A percentile compares a stretch with the other conserved stretches of the same genome.
These are phyloP conservation scores for Brachypterus glaber DNA, from an alignment of 2,888 invertebrate genomes.

Conservation along the genomic window DNA sequence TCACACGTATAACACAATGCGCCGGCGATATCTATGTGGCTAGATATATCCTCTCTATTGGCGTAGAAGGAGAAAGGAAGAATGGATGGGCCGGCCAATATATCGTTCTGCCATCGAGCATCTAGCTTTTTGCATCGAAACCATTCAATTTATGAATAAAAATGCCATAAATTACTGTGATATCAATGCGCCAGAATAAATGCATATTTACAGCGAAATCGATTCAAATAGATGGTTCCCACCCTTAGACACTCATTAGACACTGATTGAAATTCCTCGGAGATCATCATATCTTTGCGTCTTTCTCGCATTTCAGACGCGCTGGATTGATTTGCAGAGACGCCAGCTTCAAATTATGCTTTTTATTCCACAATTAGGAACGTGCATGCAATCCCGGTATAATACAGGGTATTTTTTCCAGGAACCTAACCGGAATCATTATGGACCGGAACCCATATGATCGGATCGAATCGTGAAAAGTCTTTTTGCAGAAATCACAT, in stretches of 20 bases:
- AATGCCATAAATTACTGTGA: slow-evolving; percentile 36
- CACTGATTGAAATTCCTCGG: slow-evolving; percentile 23
- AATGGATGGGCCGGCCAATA: slow-evolving; percentile 29
- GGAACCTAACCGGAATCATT: too few relatives aligned
- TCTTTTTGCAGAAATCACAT: too few relatives aligned
- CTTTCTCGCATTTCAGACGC: too few relatives aligned
- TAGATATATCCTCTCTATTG: slow-evolving; percentile 32
- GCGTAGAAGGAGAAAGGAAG: too few relatives aligned
- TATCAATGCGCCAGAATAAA: slow-evolving; percentile 35
- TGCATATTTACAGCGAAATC: slow-evolving; percentile 33
- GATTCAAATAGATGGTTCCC: slow-evolving; percentile 18
- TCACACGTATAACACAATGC: slow-evolving; percentile 36
- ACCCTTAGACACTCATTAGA: slow-evolving; percentile 23
- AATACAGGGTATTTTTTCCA: too few relatives aligned
- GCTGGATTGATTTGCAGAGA: too few relatives aligned
- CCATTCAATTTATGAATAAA: slow-evolving; percentile 38
- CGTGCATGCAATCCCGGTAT: too few relatives aligned
- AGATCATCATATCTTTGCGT: slow-evolving; percentile 15
- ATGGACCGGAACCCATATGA: too few relatives aligned
- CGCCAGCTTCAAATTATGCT: too few relatives aligned
- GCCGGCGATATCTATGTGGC: slow-evolving; percentile 30
- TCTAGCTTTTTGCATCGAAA: slow-evolving; percentile 33
- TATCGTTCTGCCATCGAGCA: slow-evolving; percentile 30
- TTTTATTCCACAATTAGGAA: too few relatives aligned
- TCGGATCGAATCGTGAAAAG: too few relatives aligned